Percentiles rank a stretch among this genome's conserved stretches.
Evolutionary conservation across 2,113 vertebrate species (phyloP).

Genomic region (Phocoena phocoena): DNA sequence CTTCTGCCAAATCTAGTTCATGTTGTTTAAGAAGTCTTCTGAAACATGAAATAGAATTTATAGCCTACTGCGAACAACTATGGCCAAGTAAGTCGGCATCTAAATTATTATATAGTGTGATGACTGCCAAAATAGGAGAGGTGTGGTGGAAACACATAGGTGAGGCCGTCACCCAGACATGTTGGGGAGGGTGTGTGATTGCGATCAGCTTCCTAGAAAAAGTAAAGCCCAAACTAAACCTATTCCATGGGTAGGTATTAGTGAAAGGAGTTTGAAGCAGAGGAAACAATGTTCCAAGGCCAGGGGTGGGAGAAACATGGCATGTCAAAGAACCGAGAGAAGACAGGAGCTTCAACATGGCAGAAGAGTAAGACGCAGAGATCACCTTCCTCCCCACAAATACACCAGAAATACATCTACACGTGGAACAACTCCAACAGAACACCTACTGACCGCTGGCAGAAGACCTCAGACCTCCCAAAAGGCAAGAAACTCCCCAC

Average conservation of each 20-base stretch:
- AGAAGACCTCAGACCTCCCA: too few relatives aligned
- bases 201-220: background rate
- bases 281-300: background rate
- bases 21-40: background rate
- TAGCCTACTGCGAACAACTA: background rate
- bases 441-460: too few relatives aligned
- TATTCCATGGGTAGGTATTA: background rate
- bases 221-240: background rate
- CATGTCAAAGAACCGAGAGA: background rate
- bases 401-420: too few relatives aligned
- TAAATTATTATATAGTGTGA: background rate
- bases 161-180: accelerated
- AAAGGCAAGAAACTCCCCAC: too few relatives aligned
- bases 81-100: background rate
- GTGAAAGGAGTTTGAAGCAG: background rate
- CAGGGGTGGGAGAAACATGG: background rate
- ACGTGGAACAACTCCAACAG: too few relatives aligned
- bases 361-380: too few relatives aligned
- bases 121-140: background rate
- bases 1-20: background rate
- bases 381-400: too few relatives aligned
- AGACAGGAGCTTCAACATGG: too few relatives aligned
- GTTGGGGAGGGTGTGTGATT: too few relatives aligned
- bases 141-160: background rate
- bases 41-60: background rate